Evolutionary conservation across 1,140 invertebrate genomes (phyloP), one percentile per base, ranked within the genome.

Genomic region (Drosophila obscura): DNA sequence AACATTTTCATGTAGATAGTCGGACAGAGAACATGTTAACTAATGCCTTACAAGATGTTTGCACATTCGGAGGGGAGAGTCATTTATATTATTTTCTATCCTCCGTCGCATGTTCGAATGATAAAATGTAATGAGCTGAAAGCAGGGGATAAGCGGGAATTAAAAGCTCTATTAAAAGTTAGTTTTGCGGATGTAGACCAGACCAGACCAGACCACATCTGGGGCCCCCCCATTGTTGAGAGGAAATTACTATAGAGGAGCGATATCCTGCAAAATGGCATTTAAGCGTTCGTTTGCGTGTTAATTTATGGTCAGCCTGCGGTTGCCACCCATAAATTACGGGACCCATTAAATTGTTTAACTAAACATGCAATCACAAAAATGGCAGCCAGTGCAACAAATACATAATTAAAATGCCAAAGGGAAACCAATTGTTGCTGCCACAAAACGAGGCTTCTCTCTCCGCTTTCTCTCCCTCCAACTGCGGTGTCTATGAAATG

Each of bases 251-350:
- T 39, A 5, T 5, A 13, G 35, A 4, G 35, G 11, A 13, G 35
- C 35, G 11, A 39, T 39, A 13, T 61, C 15, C 24, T 57, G 60
- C 77, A 73, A 73, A 77, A 59, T 74, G 50, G 77, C 73, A 69
- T 77, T 68, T 85, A 85, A 84, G 81, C 77, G 65, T 73, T 77
- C 48, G 77, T 69, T 84, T 85, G 81, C 81, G 80, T 84, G 80
- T 35, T 56, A 35, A 63, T 72, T 73, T 58, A 71, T 59, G 46
- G 35, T 7, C 60, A 50, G 31, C 7, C 62, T 28, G 35, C 56
- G 51, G 57, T 24, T 24, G 61, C 35, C n/a, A 50, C 24, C 45
- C 63, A 59, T 81, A 82, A 81, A 82, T 81, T 73, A 67, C 65
- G 48, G 26, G 66, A 28, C 59, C 67, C 61, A 80, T 84, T 80